A percentile compares a stretch with the other conserved stretches of the same genome.
Conservation (phyloP, 2,888 invertebrate species). For the Athetis lepigone region DNA sequence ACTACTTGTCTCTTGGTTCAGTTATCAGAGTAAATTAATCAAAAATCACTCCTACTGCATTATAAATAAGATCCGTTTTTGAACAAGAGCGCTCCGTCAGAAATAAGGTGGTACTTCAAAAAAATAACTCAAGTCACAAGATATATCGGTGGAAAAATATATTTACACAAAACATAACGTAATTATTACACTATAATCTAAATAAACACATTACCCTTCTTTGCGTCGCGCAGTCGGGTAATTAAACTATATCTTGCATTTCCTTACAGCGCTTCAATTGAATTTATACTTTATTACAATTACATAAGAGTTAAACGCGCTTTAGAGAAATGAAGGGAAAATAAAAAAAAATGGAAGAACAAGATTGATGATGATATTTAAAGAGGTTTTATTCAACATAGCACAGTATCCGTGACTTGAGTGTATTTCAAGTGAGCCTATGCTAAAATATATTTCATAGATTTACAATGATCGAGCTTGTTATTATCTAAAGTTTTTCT, state of each 20-base stretch:
- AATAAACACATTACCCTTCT: conserved; percentile 32
- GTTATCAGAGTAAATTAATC: neutral
- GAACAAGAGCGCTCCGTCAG: conserved; percentile 29
- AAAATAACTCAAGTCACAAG: conserved; percentile 62
- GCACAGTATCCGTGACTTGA: conserved; percentile 52
- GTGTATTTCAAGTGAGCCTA: conserved; percentile 49
- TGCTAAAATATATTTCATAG: conserved; percentile 48
- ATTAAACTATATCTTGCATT: too few relatives aligned
- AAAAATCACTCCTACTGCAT: neutral
- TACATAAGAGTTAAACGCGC: neutral
- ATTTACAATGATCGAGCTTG: conserved; percentile 34
- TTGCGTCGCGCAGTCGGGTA: too few relatives aligned
- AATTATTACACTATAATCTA: conserved; percentile 40
- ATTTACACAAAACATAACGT: conserved; percentile 53
- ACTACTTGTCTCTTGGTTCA: too few relatives aligned
- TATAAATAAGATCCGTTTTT: conserved; percentile 24
- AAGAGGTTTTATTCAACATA: neutral
- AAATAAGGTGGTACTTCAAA: conserved; percentile 46
- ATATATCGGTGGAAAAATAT: conserved; percentile 52
- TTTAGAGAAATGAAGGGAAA: neutral
- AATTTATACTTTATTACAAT: neutral
- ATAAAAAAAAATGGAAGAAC: conserved; percentile 54
- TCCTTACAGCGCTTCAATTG: neutral
- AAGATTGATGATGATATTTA: conserved; percentile 36
- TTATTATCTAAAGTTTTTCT: conserved; percentile 40